Evolutionary conservation across 2,797 vertebrate genomes (phyloP).

Genomic region (Intellagama lesueurii): DNA sequence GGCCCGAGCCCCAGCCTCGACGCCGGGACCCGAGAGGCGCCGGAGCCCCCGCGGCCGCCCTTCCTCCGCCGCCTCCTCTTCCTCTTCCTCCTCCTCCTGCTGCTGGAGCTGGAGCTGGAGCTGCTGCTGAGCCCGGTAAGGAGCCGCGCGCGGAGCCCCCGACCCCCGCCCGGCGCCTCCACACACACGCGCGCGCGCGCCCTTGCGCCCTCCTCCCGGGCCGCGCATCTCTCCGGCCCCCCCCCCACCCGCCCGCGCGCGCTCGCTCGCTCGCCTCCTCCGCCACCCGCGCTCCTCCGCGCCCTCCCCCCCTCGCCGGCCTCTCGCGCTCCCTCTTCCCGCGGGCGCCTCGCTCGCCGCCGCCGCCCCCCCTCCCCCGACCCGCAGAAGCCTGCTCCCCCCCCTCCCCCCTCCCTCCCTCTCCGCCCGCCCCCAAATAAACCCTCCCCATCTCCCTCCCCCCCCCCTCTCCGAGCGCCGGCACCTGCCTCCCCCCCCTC

Average conservation of each 20-base stretch:
- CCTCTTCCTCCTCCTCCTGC: neutral
- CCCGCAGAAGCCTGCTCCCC: neutral
- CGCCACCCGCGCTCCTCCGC: neutral
- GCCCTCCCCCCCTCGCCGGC: neutral
- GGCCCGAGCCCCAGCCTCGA: neutral
- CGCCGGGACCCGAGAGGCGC: neutral
- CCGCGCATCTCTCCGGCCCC: neutral
- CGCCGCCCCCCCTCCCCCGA: neutral
- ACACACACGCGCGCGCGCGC: neutral
- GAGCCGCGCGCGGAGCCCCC: no score
- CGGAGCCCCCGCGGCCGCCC: neutral
- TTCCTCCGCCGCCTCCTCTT: neutral
- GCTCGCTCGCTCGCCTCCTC: no score
- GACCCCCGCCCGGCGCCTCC: no score
- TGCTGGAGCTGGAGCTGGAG: neutral
- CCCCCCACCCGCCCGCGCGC: neutral
- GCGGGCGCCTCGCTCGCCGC: no score
- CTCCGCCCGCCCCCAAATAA: neutral
- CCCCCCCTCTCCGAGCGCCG: neutral
- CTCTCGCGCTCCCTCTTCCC: neutral
- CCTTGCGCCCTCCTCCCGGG: neutral
- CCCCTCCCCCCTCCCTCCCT: neutral
- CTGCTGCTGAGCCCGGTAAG: constrained; percentile 25
- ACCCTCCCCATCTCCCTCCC: neutral
- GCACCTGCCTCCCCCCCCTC: neutral